Evolutionary conservation across 2,888 invertebrate genomes (phyloP).

Genomic region (Ophraella communa): DNA sequence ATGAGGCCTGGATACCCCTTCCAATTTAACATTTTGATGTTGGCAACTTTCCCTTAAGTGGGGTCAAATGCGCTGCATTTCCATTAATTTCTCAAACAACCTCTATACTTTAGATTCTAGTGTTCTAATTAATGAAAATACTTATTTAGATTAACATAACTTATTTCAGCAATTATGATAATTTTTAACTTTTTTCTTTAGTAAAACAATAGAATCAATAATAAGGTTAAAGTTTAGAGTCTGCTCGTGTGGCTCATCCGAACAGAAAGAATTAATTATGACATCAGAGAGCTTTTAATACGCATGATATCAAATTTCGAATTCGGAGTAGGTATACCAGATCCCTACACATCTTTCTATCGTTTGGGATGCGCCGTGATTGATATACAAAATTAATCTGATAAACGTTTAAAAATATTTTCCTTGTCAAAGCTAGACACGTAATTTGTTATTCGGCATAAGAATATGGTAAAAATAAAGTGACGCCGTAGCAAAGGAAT

Average conservation of each 20-base stretch:
- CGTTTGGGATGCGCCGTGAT: neutral
- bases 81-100: too few relatives aligned
- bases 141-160: too few relatives aligned
- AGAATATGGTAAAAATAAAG: neutral
- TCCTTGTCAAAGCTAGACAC: neutral
- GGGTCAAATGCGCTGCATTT: too few relatives aligned
- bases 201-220: too few relatives aligned
- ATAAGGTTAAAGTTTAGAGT: neutral
- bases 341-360: too few relatives aligned
- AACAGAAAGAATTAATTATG: neutral
- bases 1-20: too few relatives aligned
- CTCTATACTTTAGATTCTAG: too few relatives aligned
- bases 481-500: neutral
- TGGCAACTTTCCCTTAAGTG: too few relatives aligned
- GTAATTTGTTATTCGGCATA: slow-evolving; percentile 2
- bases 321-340: neutral
- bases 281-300: neutral
- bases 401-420: slow-evolving; percentile 1
- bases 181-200: too few relatives aligned
- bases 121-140: too few relatives aligned
- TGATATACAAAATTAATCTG: slow-evolving; percentile 6
- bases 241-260: neutral
- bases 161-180: too few relatives aligned
- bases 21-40: too few relatives aligned
- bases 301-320: neutral